Conservation (phyloP, 2,888 invertebrate species). For the Dioctria linearis region DNA sequence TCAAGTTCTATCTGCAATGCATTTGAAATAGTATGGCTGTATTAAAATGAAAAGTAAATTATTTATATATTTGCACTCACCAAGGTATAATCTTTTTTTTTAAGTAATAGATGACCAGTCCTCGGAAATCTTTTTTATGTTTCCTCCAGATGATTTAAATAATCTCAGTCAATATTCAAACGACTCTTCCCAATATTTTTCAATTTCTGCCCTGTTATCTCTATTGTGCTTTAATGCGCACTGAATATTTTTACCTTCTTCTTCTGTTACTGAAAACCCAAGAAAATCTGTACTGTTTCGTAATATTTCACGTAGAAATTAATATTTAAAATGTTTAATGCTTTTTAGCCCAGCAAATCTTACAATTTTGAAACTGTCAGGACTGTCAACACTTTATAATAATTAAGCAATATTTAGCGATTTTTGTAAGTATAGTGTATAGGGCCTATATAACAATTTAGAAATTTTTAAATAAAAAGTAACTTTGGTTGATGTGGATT, state of each 20-base stretch:
- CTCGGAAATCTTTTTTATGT: not conserved
- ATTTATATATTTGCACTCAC: not conserved
- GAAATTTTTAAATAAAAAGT: no score
- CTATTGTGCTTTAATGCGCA: not conserved
- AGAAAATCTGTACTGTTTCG: no score
- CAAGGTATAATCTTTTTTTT: slow-evolving; percentile 4
- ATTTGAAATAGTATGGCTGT: not conserved
- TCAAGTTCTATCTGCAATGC: not conserved
- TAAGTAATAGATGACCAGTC: not conserved
- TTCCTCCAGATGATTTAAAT: not conserved
- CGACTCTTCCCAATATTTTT: not conserved
- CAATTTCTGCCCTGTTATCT: not conserved
- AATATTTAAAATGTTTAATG: no score
- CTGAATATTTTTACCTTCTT: not conserved
- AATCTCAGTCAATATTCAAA: not conserved
- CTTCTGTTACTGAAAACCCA: not conserved
- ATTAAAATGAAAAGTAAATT: not conserved
- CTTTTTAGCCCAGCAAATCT: no score
- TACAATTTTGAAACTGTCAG: no score
- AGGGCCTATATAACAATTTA: no score
- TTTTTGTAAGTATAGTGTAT: no score
- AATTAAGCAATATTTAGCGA: no score
- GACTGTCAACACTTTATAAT: no score
- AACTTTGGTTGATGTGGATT: no score
- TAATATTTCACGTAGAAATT: no score